Percentiles rank a stretch among this genome's conserved stretches.
Conservation (phyloP, 2,113 vertebrate genomes). For the Callopanchax toddi region DNA sequence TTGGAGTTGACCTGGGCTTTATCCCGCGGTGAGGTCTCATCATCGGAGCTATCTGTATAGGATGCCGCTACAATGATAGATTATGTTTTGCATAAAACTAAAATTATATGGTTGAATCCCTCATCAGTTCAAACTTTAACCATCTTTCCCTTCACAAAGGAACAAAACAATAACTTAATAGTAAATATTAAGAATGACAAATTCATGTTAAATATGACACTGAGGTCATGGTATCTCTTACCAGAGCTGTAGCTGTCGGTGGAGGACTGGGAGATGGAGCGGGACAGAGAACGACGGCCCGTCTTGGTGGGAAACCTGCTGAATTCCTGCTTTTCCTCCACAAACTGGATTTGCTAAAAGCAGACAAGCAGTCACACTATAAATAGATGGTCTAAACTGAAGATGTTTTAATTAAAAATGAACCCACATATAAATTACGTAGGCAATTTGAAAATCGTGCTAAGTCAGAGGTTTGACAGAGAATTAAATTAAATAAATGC, state of each 20-base stretch:
- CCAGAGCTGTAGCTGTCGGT: constrained; percentile 97
- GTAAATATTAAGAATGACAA: not conserved
- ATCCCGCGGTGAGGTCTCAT: constrained; percentile 92
- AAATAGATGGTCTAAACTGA: not conserved
- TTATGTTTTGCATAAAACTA: not conserved
- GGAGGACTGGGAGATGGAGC: constrained; percentile 95
- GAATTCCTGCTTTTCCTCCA: constrained; percentile 96
- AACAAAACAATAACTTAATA: not conserved
- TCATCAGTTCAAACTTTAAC: too few relatives aligned
- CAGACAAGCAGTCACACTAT: not conserved
- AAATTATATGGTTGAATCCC: not conserved
- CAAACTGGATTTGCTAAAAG: constrained; percentile 91
- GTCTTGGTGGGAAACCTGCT: constrained; percentile 93
- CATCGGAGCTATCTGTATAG: constrained; percentile 96
- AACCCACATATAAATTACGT: too few relatives aligned
- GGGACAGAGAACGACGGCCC: constrained; percentile 92
- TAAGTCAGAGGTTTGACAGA: too few relatives aligned
- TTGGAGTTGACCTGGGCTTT: constrained; percentile 93
- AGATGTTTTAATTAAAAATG: not conserved
- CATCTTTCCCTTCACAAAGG: not conserved
- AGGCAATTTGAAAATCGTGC: not conserved
- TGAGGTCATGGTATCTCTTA: constrained; percentile 49
- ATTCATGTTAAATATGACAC: not conserved
- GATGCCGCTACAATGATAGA: constrained; percentile 83
- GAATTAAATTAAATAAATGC: too few relatives aligned